Conservation (phyloP, 2,113 vertebrate species). For the Amphilophus citrinellus region DNA sequence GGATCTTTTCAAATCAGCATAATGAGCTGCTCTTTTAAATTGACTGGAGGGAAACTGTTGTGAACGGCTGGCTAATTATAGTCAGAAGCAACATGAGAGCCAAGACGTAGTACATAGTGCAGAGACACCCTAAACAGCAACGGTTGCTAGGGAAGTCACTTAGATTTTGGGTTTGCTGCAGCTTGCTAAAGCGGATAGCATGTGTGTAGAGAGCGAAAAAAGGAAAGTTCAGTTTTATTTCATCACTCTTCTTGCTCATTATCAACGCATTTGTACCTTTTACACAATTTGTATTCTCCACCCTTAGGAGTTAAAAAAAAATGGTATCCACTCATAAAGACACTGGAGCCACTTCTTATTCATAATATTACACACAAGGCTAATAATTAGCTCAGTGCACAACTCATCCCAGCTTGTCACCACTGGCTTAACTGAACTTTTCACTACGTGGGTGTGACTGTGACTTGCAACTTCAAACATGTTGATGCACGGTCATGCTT, state of each 20-base stretch:
- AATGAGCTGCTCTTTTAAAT: conserved; percentile 49
- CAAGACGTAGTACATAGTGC: conserved; percentile 25
- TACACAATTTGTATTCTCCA: neutral
- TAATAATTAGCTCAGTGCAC: neutral
- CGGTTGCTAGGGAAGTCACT: conserved; percentile 65
- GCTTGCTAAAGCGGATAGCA: neutral
- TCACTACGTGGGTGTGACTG: conserved; percentile 34
- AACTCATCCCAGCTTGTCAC: conserved; percentile 36
- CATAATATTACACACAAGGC: neutral
- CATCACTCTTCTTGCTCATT: neutral
- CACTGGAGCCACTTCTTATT: neutral
- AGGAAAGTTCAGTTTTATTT: conserved; percentile 5
- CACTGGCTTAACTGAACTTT: neutral
- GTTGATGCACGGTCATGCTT: conserved; percentile 19
- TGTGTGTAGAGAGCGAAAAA: neutral
- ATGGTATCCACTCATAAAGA: neutral
- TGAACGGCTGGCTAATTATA: conserved; percentile 71
- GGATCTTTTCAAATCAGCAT: conserved; percentile 26
- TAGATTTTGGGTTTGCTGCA: neutral
- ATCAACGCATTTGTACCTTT: neutral
- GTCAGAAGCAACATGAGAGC: conserved; percentile 60
- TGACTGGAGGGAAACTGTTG: conserved; percentile 42
- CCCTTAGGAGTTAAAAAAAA: neutral
- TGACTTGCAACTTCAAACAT: neutral
- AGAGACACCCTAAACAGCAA: conserved; percentile 66